Base-by-base conservation (phyloP, 2,113 vertebrate species). In the Rhagologus leucostigma region DNA sequence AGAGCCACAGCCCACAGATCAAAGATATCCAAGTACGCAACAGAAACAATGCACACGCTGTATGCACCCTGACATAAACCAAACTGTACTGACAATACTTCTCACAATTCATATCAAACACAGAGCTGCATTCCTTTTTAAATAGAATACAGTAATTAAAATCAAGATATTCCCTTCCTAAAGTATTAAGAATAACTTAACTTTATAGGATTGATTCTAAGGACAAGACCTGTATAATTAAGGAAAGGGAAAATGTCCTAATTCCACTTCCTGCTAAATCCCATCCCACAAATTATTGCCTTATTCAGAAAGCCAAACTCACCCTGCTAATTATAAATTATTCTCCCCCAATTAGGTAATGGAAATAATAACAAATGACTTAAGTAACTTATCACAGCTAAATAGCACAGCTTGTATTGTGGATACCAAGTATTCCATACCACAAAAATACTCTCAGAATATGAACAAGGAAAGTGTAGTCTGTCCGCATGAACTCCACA, bases 281-380 rank as follows among this genome's bases (percentile, higher is more conserved):
- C 32, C 29, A 91, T 68, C 57, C 89, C 3, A 2, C 80, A 87
- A 89, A 93, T 84, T 69, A 84, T 49, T 53, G 53, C 80, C 89
- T 96, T 93, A 78, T 71, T 95, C 87, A 91, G 84, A 70, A 93
- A 91, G 65, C 44, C 62, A 94, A 60, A 82, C 73, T 96, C 74
- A 73, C n/a, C 49, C 74, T 84, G 39, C 73, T 95, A 78, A 94
- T 95, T 87, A 97, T 41, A 92, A 95, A 92, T 84, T 78, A 49
- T 81, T 68, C 77, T 71, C n/a, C 32, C 59, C n/a, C 84, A 92
- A 7, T 95, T 95, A 96, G 89, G 94, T 92, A 95, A 96, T 89
- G 91, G 94, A 97, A 96, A 95, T 49, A 92, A 95, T 77, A 87
- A 93, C 91, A 95, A 89, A 89, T 94, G 21, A 84, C 84, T 89